Evolutionary conservation across 2,888 invertebrate species (phyloP).

Genomic region (Spilarctia lutea): DNA sequence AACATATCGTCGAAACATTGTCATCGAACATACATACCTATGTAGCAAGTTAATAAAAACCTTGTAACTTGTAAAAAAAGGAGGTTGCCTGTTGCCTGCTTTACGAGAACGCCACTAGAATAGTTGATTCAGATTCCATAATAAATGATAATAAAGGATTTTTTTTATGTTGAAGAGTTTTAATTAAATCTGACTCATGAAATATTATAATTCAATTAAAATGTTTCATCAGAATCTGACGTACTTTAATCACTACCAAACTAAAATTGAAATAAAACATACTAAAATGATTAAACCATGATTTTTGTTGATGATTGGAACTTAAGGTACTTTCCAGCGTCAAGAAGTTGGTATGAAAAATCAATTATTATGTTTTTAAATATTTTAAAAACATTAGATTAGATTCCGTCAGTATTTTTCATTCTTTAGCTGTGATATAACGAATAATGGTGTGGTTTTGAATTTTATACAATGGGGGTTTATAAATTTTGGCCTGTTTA

Average conservation of each 20-base stretch:
- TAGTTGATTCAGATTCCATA: neutral
- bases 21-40: too few relatives aligned
- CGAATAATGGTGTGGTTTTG: slow-evolving; percentile 7
- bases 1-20: too few relatives aligned
- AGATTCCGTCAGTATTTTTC: slow-evolving; percentile 28
- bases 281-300: neutral
- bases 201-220: neutral
- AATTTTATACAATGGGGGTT: slow-evolving; percentile 14
- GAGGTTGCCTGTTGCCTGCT: too few relatives aligned
- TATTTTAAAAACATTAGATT: slow-evolving; percentile 43
- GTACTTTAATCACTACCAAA: neutral
- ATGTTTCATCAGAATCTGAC: neutral
- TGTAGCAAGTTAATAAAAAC: too few relatives aligned
- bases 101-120: too few relatives aligned
- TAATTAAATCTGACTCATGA: neutral
- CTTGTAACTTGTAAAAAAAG: too few relatives aligned
- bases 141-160: neutral
- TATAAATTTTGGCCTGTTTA: slow-evolving; percentile 17
- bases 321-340: neutral
- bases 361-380: slow-evolving; percentile 48
- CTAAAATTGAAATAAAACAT: slow-evolving; percentile 4
- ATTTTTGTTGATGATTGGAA: slow-evolving; percentile 4
- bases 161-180: neutral
- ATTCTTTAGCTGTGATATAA: slow-evolving; percentile 18
- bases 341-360: slow-evolving; percentile 24